A percentile compares a stretch with the other conserved stretches of the same genome.
Evolutionary conservation across 2,797 vertebrate species (phyloP).

Genomic region (Rhyacichthys aspro): DNA sequence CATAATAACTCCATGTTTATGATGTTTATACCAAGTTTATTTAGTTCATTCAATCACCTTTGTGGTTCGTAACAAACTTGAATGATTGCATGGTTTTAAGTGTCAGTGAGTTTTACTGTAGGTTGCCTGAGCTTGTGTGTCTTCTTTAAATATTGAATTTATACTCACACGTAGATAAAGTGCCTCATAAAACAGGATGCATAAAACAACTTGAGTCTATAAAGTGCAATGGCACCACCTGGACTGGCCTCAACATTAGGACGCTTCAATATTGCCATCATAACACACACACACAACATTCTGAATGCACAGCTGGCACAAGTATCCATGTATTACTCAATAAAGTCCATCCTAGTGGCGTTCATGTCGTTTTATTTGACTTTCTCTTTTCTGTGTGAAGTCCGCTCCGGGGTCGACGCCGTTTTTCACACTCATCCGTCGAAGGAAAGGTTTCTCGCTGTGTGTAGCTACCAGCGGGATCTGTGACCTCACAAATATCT

Average conservation of each 20-base stretch:
- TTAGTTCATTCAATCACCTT: too few relatives aligned
- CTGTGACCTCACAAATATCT: not conserved
- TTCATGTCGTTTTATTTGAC: not conserved
- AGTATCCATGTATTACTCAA: not conserved
- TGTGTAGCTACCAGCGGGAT: not conserved
- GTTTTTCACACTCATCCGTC: not conserved
- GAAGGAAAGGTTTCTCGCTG: not conserved
- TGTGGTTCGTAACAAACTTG: too few relatives aligned
- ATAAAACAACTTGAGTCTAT: slow-evolving; percentile 22
- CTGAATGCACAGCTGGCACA: not conserved
- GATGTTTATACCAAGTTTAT: too few relatives aligned
- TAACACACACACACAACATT: slow-evolving; percentile 4
- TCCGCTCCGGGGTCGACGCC: not conserved
- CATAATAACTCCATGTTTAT: too few relatives aligned
- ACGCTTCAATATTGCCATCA: slow-evolving; percentile 22
- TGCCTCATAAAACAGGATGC: slow-evolving; percentile 32
- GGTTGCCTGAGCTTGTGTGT: not conserved
- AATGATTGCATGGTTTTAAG: too few relatives aligned
- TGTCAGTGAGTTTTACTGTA: too few relatives aligned
- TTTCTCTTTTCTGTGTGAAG: slow-evolving; percentile 7
- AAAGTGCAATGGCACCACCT: slow-evolving; percentile 38
- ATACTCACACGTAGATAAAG: slow-evolving; percentile 17
- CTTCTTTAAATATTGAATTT: slow-evolving; percentile 21
- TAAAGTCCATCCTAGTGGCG: not conserved
- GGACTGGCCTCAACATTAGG: slow-evolving; percentile 26